Percentiles rank a stretch among this genome's conserved stretches.
Conservation (phyloP, 1,140 invertebrate species). For the Musca vetustissima region DNA sequence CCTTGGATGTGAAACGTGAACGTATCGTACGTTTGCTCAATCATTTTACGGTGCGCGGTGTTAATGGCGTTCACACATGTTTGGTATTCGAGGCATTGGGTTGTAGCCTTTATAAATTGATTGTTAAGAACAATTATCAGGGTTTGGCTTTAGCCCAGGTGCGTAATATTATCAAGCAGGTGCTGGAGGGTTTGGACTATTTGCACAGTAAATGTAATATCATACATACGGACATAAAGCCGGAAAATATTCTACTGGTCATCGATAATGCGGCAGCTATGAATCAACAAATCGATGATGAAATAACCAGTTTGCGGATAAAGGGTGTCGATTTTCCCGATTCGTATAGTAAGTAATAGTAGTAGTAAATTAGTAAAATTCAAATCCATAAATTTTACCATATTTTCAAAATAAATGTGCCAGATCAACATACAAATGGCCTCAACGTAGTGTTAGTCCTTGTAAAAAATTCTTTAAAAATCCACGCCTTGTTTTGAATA, state of each 20-base stretch:
- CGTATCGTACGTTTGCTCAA: constrained; percentile 96
- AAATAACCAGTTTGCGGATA: constrained; percentile 75
- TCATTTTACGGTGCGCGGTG: constrained; percentile 96
- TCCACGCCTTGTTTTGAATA: no score
- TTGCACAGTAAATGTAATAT: constrained; percentile 97
- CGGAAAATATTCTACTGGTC: constrained; percentile 96
- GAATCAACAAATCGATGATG: constrained; percentile 87
- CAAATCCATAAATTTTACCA: no score
- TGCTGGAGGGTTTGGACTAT: constrained; percentile 92
- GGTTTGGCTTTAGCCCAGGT: constrained; percentile 95
- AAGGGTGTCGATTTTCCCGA: constrained; percentile 59
- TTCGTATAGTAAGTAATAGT: constrained; percentile 52
- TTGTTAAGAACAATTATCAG: constrained; percentile 96
- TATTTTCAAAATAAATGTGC: no score
- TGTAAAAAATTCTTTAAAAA: no score
- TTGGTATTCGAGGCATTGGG: constrained; percentile 99
- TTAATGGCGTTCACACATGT: constrained; percentile 94
- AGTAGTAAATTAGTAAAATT: no score
- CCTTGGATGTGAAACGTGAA: constrained; percentile 83
- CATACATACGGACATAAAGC: constrained; percentile 99
- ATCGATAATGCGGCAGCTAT: constrained; percentile 78
- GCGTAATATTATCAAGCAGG: constrained; percentile 92
- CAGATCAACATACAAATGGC: no score
- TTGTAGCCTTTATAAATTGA: constrained; percentile 95
- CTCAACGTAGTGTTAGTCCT: no score